These are phyloP conservation scores for Tenthredo scrophulariae DNA, from an alignment of 2,888 invertebrate genomes.

Conservation along the genomic window DNA sequence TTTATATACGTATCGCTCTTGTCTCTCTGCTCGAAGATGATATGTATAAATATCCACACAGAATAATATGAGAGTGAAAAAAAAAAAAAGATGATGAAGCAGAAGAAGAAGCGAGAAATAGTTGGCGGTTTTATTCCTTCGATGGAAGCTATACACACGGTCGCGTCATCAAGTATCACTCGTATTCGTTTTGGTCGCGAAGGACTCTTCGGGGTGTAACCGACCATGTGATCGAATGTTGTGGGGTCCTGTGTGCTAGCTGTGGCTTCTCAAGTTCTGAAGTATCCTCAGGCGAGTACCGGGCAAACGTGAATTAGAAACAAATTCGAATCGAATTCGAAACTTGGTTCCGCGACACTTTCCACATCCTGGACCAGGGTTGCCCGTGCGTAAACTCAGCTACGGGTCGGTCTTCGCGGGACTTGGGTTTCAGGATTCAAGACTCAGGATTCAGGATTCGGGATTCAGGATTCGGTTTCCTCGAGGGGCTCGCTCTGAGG, in stretches of 20 bases:
- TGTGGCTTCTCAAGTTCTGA: constrained; percentile 61
- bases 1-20: neutral
- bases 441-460: constrained; percentile 37
- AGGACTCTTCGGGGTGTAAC: constrained; percentile 72
- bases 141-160: neutral
- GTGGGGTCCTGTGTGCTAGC: constrained; percentile 58
- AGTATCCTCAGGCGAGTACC: constrained; percentile 67
- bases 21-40: neutral
- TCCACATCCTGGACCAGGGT: constrained; percentile 62
- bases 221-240: constrained; percentile 73
- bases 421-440: constrained; percentile 41
- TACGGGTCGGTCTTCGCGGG: constrained; percentile 61
- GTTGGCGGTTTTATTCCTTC: constrained; percentile 7
- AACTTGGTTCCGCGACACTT: constrained; percentile 58
- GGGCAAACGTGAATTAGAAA: constrained; percentile 72
- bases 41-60: neutral
- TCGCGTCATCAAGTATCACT: constrained; percentile 47
- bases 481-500: constrained; percentile 52
- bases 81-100: neutral
- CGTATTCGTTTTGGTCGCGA: constrained; percentile 47
- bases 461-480: constrained; percentile 43
- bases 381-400: constrained; percentile 71
- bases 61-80: neutral
- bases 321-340: constrained; percentile 68
- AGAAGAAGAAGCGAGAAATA: neutral